Evolutionary conservation across 92 coral and sea anemone genomes (phyloP).

Genomic region (Desmophyllum pertusum): DNA sequence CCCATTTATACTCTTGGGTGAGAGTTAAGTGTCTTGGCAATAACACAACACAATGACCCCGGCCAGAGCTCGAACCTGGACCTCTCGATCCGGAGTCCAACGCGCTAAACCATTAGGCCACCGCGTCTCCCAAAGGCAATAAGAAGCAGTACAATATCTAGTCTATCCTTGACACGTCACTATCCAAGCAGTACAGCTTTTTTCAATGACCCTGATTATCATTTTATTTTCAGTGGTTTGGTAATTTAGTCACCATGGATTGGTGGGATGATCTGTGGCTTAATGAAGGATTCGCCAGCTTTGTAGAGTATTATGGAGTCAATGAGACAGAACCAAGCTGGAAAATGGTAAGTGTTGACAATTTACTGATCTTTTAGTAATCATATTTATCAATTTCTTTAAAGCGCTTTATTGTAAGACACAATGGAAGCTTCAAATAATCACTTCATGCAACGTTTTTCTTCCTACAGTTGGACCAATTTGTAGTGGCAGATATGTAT

Average conservation of each 20-base stretch:
- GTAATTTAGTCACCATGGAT: conserved; percentile 88
- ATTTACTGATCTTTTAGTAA: not conserved
- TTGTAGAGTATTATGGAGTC: conserved; percentile 86
- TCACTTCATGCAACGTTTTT: not conserved
- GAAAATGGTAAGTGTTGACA: conserved; percentile 66
- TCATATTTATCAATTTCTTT: not conserved
- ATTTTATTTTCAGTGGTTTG: conserved; percentile 82
- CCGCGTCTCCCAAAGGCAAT: no score
- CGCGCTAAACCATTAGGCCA: no score
- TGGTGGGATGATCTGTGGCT: conserved; percentile 99
- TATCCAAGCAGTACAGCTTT: no score
- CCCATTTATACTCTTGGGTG: no score
- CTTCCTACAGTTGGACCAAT: conserved; percentile 72
- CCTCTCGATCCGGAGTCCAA: no score
- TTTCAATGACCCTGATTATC: not conserved
- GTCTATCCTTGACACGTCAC: no score
- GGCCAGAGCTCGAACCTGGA: no score
- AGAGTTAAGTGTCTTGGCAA: no score
- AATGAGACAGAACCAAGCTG: conserved; percentile 69
- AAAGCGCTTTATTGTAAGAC: not conserved
- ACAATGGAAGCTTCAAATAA: not conserved
- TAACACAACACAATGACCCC: no score
- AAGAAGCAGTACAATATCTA: no score
- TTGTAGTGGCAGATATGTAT: conserved; percentile 81
- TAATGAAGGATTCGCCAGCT: conserved; percentile 92